Evolutionary conservation across 1,140 invertebrate genomes (phyloP), one percentile per base, ranked within the genome.

Genomic region (Dreissena polymorpha): DNA sequence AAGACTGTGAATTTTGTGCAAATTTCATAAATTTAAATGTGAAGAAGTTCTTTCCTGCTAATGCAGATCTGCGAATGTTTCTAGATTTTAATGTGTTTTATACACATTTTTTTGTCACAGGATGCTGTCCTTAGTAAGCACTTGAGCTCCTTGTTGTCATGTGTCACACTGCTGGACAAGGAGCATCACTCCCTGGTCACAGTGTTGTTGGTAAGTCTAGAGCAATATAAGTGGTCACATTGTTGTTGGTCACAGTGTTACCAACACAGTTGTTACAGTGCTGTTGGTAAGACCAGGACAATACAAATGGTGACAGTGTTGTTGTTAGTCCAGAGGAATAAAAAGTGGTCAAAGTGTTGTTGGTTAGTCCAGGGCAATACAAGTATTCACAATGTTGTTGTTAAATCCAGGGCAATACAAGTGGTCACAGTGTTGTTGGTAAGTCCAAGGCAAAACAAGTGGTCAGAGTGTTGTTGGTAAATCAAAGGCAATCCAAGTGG

Each of bases 401-500:
- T 76, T 85, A 85, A 80, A 64, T 18, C 60, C 65, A 39, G 39
- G 39, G 39, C 39, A 39, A 8, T 39, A n/a, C n/a, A n/a, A n/a
- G n/a, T 85, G 50, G 76, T 85, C 39, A 18, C 57, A 13, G 21
- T 80, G 21, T 51, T 85, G 27, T 69, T 85, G 64, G 84, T 85
- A 85, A 80, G 71, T 18, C 60, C 65, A 39, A 8, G 39, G 39
- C 39, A 39, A 8, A 5, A n/a, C n/a, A n/a, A n/a, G n/a, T 85
- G 50, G 76, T 85, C 39, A 18, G 60, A 13, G 21, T 80, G 21
- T 51, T 85, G 27, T 69, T 85, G 64, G 84, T 85, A 85, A 80
- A 64, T 18, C 60, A 50, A 39, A 8, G 39, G 39, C 39, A 39
- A 8, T 39, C n/a, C n/a, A n/a, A n/a, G n/a, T 85, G 50, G 76